phyloP scores from a whole-genome alignment of 2,113 vertebrate genomes.

The Sphaerodactylus townsendi region DNA sequence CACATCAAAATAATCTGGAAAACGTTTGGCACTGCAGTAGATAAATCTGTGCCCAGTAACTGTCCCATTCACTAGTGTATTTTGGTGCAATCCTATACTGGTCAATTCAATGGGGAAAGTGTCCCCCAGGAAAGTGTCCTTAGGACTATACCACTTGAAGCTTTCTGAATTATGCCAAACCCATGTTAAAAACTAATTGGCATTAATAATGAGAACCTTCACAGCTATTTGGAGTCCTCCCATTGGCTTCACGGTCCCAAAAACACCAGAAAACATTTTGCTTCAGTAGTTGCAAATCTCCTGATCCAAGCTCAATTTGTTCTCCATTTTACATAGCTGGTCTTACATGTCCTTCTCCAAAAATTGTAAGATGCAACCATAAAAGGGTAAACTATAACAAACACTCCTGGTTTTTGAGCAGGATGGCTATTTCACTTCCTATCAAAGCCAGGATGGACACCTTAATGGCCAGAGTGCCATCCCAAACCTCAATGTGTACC shows the following conservation, averaged over 20 bases:
- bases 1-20: not conserved
- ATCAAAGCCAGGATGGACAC: no score
- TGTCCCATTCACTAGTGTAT: not conserved
- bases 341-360: not conserved
- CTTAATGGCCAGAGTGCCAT: no score
- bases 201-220: no score
- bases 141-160: no score
- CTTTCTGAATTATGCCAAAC: no score
- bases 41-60: not conserved
- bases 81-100: no score
- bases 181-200: no score
- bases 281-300: not conserved
- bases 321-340: not conserved
- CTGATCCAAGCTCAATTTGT: not conserved
- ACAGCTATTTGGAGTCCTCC: no score
- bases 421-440: no score
- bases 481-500: no score
- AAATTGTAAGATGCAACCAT: not conserved
- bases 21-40: not conserved
- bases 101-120: no score
- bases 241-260: not conserved
- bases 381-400: not conserved
- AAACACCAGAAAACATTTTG: not conserved
- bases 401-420: not conserved
- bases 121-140: no score